phyloP scores from a whole-genome alignment of 1,140 invertebrate genomes.

The Neuroterus valhalla region DNA sequence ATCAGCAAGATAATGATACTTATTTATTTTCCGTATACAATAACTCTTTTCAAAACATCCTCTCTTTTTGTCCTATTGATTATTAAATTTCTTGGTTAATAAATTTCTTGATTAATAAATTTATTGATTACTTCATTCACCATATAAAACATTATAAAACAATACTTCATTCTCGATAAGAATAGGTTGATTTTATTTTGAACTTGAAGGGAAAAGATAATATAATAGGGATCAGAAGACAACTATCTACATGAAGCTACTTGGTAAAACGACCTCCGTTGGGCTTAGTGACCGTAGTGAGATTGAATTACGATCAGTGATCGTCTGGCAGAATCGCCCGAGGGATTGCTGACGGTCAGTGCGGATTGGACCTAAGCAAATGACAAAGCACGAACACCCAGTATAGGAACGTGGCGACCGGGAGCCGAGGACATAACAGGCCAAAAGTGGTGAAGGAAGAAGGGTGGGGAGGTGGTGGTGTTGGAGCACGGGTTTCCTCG shows the following conservation, averaged over 20 bases:
- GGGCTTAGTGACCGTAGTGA: slow-evolving; percentile 51
- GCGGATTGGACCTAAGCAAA: slow-evolving; percentile 69
- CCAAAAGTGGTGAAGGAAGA: slow-evolving; percentile 24
- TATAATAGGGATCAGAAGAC: slow-evolving; percentile 10
- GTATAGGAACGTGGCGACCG: slow-evolving; percentile 10
- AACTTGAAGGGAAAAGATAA: slow-evolving; percentile 8
- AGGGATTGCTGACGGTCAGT: slow-evolving; percentile 65
- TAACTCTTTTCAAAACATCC: not conserved
- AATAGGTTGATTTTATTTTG: not conserved
- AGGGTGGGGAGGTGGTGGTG: slow-evolving; percentile 47
- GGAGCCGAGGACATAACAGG: not conserved
- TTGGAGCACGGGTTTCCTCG: slow-evolving; percentile 60
- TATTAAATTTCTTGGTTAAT: no score
- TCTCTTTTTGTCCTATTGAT: not conserved
- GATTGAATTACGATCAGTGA: slow-evolving; percentile 70
- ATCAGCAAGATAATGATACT: not conserved
- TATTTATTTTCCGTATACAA: slow-evolving; percentile 9
- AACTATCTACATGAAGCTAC: slow-evolving; percentile 14
- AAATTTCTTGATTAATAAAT: no score
- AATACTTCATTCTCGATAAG: no score
- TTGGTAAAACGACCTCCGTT: slow-evolving; percentile 51
- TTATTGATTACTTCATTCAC: no score
- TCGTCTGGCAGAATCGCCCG: slow-evolving; percentile 52
- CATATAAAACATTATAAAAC: no score
- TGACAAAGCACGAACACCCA: slow-evolving; percentile 66